Base-by-base conservation (phyloP, 2,888 invertebrate genomes). In the Lampropteryx suffumata region DNA sequence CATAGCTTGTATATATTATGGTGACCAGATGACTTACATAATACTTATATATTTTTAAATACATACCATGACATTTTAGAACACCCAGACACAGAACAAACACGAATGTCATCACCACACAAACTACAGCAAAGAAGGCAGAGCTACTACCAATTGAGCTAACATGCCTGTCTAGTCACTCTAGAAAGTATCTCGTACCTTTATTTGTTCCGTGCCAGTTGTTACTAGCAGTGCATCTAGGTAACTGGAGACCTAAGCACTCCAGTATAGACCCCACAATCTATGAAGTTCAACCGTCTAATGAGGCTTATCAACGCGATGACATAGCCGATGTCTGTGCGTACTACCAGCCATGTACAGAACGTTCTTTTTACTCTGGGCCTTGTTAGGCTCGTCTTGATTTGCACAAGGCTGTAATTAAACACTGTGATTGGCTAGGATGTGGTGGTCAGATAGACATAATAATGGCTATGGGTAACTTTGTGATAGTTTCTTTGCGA, bases 261-360 rank as follows among this genome's bases (percentile, higher is more conserved):
- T 26, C 36, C 56, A 57, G 67, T 73, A 76, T 77, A 74, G 61
- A 60, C 11, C n/a, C 27, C 6, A 29, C 37, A 42, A 52, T 47
- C 47, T 43, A 84, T 82, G 83, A 79, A 82, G 83, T 76, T 78
- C 77, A 81, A 69, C 68, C 69, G 75, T 60, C 84, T 88, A 86
- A 88, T 87, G 87, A 87, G 86, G 74, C 76, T 85, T 86, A 87
- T 87, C 86, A 71, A 60, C 52, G 61, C 76, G 85, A 87, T 87
- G 86, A 86, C 85, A 82, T 76, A 68, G 65, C 62, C 74, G 85
- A 86, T 86, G 82, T 67, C 76, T 77, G 78, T 77, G 76, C 79
- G 67, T 68, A 75, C 66, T 63, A 59, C 60, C 13, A 32, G 59
- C 59, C 14, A 24, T 17, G 44, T 50, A 33, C 33, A 35, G 24